phyloP scores from a whole-genome alignment of 2,113 vertebrate species.

The Pedetes capensis region DNA sequence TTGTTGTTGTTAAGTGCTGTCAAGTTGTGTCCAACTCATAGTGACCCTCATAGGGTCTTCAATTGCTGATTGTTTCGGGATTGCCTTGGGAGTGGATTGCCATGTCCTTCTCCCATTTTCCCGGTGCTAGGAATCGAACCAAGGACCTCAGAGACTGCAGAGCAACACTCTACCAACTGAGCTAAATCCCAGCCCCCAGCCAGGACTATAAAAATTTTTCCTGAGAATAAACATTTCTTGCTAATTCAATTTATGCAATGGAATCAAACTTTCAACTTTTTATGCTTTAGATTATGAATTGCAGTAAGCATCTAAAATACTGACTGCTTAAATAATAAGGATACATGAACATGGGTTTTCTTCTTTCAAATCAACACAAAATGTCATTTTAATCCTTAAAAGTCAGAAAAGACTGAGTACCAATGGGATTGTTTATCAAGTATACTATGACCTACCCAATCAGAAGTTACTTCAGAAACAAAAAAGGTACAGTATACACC shows the following conservation, averaged over 20 bases:
- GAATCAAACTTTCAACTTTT: background rate
- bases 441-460: background rate
- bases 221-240: background rate
- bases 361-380: background rate
- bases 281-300: background rate
- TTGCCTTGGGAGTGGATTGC: too few species aligned
- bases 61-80: too few species aligned
- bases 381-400: background rate
- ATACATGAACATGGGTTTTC: background rate
- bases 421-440: background rate
- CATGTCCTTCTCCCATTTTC: too few species aligned
- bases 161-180: too few species aligned
- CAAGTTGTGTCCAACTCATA: too few species aligned
- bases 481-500: background rate
- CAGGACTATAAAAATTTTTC: background rate
- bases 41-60: too few species aligned
- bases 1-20: too few species aligned
- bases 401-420: background rate
- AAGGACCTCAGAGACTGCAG: too few species aligned
- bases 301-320: background rate
- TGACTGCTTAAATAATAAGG: background rate
- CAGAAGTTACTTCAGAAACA: background rate
- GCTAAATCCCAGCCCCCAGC: too few species aligned
- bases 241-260: background rate
- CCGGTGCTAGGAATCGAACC: too few species aligned